Conservation (phyloP, 2,113 vertebrate genomes). For the Ginglymostoma cirratum region DNA sequence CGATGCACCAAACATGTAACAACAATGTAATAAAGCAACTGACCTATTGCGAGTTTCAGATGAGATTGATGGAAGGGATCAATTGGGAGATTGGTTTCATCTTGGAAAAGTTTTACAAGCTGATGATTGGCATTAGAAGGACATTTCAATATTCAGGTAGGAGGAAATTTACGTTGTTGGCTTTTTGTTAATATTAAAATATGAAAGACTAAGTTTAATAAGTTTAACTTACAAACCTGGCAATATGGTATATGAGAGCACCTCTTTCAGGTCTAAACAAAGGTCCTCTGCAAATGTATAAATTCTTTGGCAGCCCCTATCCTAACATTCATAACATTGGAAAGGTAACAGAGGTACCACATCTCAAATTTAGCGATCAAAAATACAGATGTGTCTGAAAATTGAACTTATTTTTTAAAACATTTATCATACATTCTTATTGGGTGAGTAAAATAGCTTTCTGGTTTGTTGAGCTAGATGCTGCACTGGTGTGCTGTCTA, state of each 20-base stretch:
- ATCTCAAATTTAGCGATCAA: too few species aligned
- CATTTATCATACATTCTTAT: too few species aligned
- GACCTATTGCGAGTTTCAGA: not conserved
- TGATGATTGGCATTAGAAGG: not conserved
- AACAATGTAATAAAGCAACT: not conserved
- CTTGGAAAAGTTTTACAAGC: not conserved
- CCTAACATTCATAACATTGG: not conserved
- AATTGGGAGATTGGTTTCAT: not conserved
- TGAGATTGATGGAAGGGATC: not conserved
- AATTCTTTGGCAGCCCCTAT: not conserved
- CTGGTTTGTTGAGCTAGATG: too few species aligned
- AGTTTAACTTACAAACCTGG: not conserved
- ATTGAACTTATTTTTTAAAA: too few species aligned
- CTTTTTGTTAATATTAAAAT: not conserved
- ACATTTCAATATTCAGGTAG: not conserved
- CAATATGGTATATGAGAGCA: not conserved
- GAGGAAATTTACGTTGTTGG: not conserved
- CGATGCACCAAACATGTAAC: not conserved
- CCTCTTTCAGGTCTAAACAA: not conserved
- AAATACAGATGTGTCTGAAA: too few species aligned
- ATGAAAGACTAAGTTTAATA: not conserved
- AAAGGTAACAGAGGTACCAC: not conserved
- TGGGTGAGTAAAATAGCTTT: too few species aligned
- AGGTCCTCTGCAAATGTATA: not conserved
- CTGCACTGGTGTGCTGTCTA: too few species aligned